Evolutionary conservation across 2,113 vertebrate genomes (phyloP), one percentile per base, ranked within the genome.

Genomic region (Vidua macroura): DNA sequence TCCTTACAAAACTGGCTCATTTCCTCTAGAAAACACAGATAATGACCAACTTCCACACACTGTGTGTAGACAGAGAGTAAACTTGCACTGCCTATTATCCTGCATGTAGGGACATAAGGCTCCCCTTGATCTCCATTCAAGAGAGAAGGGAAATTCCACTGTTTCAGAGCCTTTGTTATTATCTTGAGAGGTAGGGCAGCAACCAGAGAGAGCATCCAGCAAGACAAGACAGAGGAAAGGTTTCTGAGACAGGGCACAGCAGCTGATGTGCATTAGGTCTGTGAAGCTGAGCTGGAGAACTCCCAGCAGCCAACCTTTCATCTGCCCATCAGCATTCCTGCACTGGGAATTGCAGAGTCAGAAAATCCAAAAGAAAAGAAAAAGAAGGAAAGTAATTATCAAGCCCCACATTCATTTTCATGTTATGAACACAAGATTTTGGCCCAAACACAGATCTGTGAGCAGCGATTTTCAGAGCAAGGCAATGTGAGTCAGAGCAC

Each of bases 101-200:
- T 83, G 33, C 86, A 7, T 60, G 89, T 46, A 76, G 77, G 74
- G 73, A 87, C 93, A 53, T 1, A 91, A 43, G 83, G 28, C 85
- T 89, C 9, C 39, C 79, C 93, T 95, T 88, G 89, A 91, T 94
- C 87, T 83, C 70, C 63, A 41, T 58, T 90, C 86, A 27, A 87
- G 69, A 33, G 58, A 62, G 72, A 72, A 78, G 78, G 91, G 94
- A 95, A 95, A 93, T 87, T 92, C 90, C 94, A 79, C 1, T 1
- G 0, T 39, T 95, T 35, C 62, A 55, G 62, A 69, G 66, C 58
- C 60, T 89, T 79, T 85, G 74, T 79, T 76, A 15, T 56, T 44
- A 44, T 28, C 79, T 31, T 5, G 59, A 91, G 56, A 35, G 37
- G 31, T 15, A 30, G 21, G 48, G 93, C 43, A 87, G 87, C 44